Evolutionary conservation across 2,888 invertebrate genomes (phyloP).

Genomic region (Dinocampus coccinellae): DNA sequence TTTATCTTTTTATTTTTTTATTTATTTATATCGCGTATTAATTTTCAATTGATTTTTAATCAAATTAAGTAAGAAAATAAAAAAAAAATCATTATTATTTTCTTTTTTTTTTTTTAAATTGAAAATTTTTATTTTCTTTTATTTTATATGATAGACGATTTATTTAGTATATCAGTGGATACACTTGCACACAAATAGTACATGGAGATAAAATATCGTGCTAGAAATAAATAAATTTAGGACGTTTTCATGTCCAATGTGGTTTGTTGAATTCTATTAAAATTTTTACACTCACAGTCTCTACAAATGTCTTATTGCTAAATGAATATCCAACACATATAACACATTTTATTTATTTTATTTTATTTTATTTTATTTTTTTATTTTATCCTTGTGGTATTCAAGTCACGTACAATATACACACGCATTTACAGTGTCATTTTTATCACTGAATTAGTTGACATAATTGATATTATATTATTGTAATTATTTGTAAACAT

Average conservation of each 20-base stretch:
- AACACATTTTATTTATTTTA: background rate
- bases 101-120: background rate
- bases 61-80: no score
- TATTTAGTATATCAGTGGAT: background rate
- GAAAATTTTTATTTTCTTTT: background rate
- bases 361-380: background rate
- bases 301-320: slow-evolving; percentile 11
- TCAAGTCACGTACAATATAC: no score
- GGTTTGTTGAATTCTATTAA: slow-evolving; percentile 1
- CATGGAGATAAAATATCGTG: slow-evolving; percentile 30
- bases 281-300: slow-evolving; percentile 7
- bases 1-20: background rate
- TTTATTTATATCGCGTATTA: background rate
- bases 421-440: no score
- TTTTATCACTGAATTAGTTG: no score
- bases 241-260: background rate
- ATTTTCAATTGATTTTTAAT: no score
- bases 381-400: no score
- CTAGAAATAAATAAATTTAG: slow-evolving; percentile 28
- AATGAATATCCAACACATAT: background rate
- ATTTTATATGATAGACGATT: background rate
- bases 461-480: no score
- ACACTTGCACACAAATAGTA: background rate
- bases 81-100: no score
- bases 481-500: no score